These are phyloP conservation scores for Parambassis ranga DNA, from an alignment of 2,797 vertebrate species.

Conservation along the genomic window DNA sequence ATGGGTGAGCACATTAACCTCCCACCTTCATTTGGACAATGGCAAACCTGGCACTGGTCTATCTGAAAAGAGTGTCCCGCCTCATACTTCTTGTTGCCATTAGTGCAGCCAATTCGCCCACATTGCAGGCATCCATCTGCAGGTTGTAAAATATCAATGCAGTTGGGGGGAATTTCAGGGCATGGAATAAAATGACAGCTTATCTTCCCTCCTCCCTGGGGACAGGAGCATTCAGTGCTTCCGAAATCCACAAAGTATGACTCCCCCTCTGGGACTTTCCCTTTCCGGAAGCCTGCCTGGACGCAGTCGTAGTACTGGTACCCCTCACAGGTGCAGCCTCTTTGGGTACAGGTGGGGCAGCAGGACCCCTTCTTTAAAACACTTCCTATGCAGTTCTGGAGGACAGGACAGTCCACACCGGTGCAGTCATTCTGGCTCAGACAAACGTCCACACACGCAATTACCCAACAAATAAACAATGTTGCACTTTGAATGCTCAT, in stretches of 20 bases:
- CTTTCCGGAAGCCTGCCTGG: constrained; percentile 85
- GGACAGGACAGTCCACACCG: constrained; percentile 79
- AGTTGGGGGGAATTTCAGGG: constrained; percentile 89
- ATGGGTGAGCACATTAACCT: constrained; percentile 89
- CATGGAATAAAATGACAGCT: constrained; percentile 93
- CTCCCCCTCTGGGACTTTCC: constrained; percentile 90
- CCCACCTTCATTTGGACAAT: constrained; percentile 89
- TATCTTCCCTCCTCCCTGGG: constrained; percentile 89
- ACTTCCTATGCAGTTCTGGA: constrained; percentile 88
- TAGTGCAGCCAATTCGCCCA: constrained; percentile 85
- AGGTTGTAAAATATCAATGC: constrained; percentile 85
- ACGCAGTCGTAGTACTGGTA: constrained; percentile 97
- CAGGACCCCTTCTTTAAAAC: constrained; percentile 82
- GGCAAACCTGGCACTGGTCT: constrained; percentile 88
- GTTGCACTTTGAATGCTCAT: constrained; percentile 58
- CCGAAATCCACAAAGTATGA: constrained; percentile 97
- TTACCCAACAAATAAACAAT: constrained; percentile 43
- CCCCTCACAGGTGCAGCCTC: constrained; percentile 90
- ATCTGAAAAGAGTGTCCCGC: constrained; percentile 90
- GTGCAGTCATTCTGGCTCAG: constrained; percentile 85
- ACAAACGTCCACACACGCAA: constrained; percentile 45
- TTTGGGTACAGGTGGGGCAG: constrained; percentile 86
- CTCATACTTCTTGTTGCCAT: constrained; percentile 84
- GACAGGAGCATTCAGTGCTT: constrained; percentile 94
- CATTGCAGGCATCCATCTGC: constrained; percentile 88